phyloP scores from a whole-genome alignment of 2,113 vertebrate genomes.

The Ophiodon elongatus region DNA sequence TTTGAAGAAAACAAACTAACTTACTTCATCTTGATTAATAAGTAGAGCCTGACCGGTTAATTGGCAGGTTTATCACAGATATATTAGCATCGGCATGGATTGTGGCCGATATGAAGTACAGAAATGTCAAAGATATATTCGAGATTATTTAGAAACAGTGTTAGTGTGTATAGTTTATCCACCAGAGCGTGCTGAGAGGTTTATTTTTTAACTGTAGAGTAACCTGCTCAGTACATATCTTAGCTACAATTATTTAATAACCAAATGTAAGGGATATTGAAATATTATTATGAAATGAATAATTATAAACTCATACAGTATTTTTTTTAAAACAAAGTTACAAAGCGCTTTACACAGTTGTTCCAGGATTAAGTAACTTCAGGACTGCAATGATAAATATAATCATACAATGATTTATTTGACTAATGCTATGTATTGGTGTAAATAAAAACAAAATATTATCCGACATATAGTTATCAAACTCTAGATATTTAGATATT shows the following conservation, averaged over 20 bases:
- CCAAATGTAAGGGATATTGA: neutral
- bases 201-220: neutral
- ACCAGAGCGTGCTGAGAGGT: neutral
- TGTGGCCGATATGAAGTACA: neutral
- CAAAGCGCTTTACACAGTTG: too few relatives aligned
- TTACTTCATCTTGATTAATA: too few relatives aligned
- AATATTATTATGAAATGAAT: neutral
- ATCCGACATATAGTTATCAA: neutral
- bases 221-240: neutral
- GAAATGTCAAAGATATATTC: neutral
- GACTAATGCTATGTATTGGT: neutral
- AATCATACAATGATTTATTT: neutral
- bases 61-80: neutral
- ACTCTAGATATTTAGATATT: neutral
- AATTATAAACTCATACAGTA: neutral
- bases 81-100: neutral
- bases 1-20: too few relatives aligned
- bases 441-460: neutral
- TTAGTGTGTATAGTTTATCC: neutral
- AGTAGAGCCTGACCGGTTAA: too few relatives aligned
- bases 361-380: too few relatives aligned
- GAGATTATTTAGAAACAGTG: neutral
- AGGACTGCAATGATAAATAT: too few relatives aligned
- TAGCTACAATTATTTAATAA: neutral
- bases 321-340: too few relatives aligned